Evolutionary conservation across 2,113 vertebrate species (phyloP).

Genomic region (Pholis gunnellus): DNA sequence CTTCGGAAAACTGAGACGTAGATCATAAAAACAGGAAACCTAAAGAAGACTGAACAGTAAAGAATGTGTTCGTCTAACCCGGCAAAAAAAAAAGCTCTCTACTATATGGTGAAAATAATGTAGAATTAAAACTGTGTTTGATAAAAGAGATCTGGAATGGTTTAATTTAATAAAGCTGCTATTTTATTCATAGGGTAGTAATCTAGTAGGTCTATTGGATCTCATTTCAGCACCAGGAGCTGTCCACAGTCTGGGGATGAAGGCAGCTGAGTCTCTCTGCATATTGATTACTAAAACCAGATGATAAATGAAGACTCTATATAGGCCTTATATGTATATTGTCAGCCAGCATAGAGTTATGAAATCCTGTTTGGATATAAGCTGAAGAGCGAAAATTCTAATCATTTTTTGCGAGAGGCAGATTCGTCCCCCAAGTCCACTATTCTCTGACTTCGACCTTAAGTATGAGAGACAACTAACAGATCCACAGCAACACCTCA

Average conservation of each 20-base stretch:
- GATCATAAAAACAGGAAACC: not conserved
- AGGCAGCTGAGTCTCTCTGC: constrained; percentile 7
- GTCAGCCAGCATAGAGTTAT: not conserved
- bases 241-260: constrained; percentile 7
- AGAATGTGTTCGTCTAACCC: not conserved
- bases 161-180: constrained; percentile 7
- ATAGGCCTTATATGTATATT: not conserved
- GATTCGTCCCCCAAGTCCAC: not conserved
- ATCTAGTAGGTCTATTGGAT: not conserved
- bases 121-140: not conserved
- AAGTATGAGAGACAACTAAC: constrained; percentile 7
- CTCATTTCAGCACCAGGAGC: constrained; percentile 13
- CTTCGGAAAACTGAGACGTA: not conserved
- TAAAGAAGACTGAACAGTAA: not conserved
- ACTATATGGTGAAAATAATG: not conserved
- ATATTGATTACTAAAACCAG: constrained; percentile 14
- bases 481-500: constrained; percentile 5
- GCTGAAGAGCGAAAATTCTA: not conserved
- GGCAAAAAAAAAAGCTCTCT: not conserved
- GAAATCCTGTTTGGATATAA: constrained; percentile 2
- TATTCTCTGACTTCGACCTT: not conserved
- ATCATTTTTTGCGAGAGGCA: not conserved
- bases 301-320: constrained; percentile 27
- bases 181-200: not conserved
- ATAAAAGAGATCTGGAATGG: not conserved